Percentiles rank a stretch among this genome's conserved stretches.
phyloP scores from a whole-genome alignment of 2,888 invertebrate genomes.

The Dendrolimus houi region DNA sequence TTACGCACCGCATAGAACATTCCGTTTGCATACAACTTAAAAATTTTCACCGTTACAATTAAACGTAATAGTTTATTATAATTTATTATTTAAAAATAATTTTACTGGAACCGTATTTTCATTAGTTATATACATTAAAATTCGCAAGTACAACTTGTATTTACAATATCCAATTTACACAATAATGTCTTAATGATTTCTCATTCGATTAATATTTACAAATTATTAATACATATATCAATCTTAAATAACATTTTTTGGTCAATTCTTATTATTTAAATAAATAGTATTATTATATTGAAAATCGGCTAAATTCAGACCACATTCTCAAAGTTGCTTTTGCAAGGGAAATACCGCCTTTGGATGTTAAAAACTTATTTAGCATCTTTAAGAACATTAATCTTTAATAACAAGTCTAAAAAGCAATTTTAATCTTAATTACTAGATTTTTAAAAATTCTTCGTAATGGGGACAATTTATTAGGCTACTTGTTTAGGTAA shows the following conservation, averaged over 20 bases:
- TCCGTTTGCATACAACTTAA: slow-evolving; percentile 60
- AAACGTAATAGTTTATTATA: slow-evolving; percentile 35
- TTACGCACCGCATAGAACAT: slow-evolving; percentile 68
- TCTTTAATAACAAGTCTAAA: slow-evolving; percentile 9
- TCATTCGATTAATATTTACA: slow-evolving; percentile 46
- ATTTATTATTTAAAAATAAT: slow-evolving; percentile 41
- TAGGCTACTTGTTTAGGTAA: slow-evolving; percentile 28
- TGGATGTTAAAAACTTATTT: neutral
- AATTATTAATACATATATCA: slow-evolving; percentile 39
- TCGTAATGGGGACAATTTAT: slow-evolving; percentile 34
- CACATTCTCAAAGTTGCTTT: slow-evolving; percentile 29
- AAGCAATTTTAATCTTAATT: slow-evolving; percentile 27
- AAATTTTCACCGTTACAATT: slow-evolving; percentile 37
- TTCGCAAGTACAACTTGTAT: slow-evolving; percentile 66
- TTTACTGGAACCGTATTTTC: slow-evolving; percentile 52
- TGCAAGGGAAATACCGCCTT: slow-evolving; percentile 9
- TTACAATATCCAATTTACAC: slow-evolving; percentile 48
- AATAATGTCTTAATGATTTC: slow-evolving; percentile 43
- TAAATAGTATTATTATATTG: slow-evolving; percentile 35
- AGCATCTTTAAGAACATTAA: neutral
- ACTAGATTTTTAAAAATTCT: slow-evolving; percentile 33
- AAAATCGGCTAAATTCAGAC: slow-evolving; percentile 31
- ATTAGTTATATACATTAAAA: slow-evolving; percentile 62
- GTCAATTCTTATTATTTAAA: slow-evolving; percentile 67
- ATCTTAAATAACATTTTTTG: slow-evolving; percentile 66